Base-by-base conservation (phyloP, 2,797 vertebrate species). In the Oreonectes daqikongensis region DNA sequence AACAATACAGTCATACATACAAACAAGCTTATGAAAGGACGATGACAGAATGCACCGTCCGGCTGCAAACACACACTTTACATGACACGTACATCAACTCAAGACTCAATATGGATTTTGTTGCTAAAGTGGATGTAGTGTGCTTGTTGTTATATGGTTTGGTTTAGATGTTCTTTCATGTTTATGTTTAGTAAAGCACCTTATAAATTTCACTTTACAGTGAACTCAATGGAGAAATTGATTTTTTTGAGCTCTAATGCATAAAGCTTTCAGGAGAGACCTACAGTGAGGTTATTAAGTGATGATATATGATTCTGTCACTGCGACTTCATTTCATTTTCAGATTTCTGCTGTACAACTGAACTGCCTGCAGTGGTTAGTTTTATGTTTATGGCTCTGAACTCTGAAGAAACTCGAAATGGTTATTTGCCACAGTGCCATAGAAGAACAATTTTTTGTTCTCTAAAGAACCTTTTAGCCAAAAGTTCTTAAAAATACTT, bases 11-110 rank as follows among this genome's bases (percentile, higher is more conserved):
- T 22, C 42, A 38, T 40, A 52, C 2, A 69, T 32, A 38, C 4
- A 20, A 90, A 69, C 50, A 10, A 3, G 40, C 11, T 14, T 14
- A 8, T 50, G 1, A 7, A 50, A 50, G n/a, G n/a, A n/a, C n/a
- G n/a, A n/a, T n/a, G n/a, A n/a, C n/a, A n/a, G n/a, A n/a, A n/a
- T n/a, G n/a, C n/a, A n/a, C n/a, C n/a, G n/a, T n/a, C n/a, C n/a
- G n/a, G n/a, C n/a, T n/a, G n/a, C 35, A 10, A 35, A 35, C 35
- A 10, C 35, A 10, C 8, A 9, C n/a, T 10, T 35, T 35, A 35
- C 35, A 4, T 35, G 35, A 35, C 8, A 35, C 35, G 10, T 6
- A 10, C 35, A 10, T 35, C 35, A 35, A 20, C 18, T 9, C 8
- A 8, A 52, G 8, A 20, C 42, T 17, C 14, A 5, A 44, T 12